A percentile compares a stretch with the other conserved stretches of the same genome.
Conservation (phyloP, 2,888 invertebrate genomes). For the Blomia tropicalis region DNA sequence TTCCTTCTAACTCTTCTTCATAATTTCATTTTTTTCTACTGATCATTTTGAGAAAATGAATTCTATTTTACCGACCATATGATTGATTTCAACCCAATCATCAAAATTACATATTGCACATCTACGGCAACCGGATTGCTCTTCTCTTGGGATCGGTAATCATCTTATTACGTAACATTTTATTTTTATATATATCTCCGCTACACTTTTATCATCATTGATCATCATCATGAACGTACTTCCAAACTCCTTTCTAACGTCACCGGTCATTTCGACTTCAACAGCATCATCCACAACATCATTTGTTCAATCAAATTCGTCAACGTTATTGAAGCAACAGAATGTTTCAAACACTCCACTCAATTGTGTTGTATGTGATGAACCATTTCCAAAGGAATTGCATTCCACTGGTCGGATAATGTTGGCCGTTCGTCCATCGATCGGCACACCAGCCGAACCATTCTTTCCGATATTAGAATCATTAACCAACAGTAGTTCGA, state of each 20-base stretch:
- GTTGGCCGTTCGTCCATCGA: slow-evolving; percentile 18
- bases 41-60: no score
- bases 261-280: not conserved
- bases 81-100: no score
- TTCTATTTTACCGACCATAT: no score
- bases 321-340: not conserved
- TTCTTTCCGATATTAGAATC: slow-evolving; percentile 21
- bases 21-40: no score
- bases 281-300: not conserved
- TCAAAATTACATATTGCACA: no score
- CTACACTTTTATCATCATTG: not conserved
- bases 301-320: not conserved
- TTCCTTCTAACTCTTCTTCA: no score
- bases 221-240: slow-evolving; percentile 8
- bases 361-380: slow-evolving; percentile 1
- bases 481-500: not conserved
- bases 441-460: slow-evolving; percentile 10
- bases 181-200: not conserved
- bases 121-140: no score
- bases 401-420: not conserved
- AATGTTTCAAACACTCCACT: not conserved
- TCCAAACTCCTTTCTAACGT: not conserved
- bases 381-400: not conserved
- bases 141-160: no score
- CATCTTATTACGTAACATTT: no score